A percentile compares a stretch with the other conserved stretches of the same genome.
These are phyloP conservation scores for Oryzias melastigma DNA, from an alignment of 2,113 vertebrate genomes.

Conservation along the genomic window DNA sequence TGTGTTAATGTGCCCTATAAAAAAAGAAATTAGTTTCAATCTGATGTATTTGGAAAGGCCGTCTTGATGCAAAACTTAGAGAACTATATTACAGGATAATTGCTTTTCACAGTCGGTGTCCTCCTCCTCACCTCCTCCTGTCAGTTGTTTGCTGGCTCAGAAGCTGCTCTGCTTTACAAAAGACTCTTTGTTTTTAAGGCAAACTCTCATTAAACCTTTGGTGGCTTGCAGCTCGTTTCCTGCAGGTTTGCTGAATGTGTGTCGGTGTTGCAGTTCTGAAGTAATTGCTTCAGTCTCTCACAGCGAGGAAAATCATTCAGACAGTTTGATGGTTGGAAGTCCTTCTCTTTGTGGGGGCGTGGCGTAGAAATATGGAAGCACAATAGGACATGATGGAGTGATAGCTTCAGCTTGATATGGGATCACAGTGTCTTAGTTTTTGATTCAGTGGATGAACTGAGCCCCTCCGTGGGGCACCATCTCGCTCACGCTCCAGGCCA, in stretches of 20 bases:
- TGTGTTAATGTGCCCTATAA: not conserved
- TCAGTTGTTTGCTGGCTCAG: slow-evolving; percentile 44
- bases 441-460: slow-evolving; percentile 80
- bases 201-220: slow-evolving; percentile 52
- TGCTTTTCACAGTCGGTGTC: slow-evolving; percentile 12
- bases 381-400: slow-evolving; percentile 1
- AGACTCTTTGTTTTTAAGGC: slow-evolving; percentile 35
- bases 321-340: slow-evolving; percentile 8
- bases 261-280: slow-evolving; percentile 25
- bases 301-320: slow-evolving; percentile 23
- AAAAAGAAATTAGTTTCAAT: slow-evolving; percentile 2
- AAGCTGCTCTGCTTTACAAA: slow-evolving; percentile 34
- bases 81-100: slow-evolving; percentile 6
- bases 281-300: slow-evolving; percentile 47
- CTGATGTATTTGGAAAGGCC: slow-evolving; percentile 8
- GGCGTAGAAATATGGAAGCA: not conserved
- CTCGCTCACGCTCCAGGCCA: slow-evolving; percentile 93
- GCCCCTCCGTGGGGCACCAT: slow-evolving; percentile 87
- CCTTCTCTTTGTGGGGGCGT: not conserved
- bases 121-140: slow-evolving; percentile 20
- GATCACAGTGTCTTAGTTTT: slow-evolving; percentile 17
- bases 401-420: slow-evolving; percentile 26
- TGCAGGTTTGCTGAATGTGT: slow-evolving; percentile 10
- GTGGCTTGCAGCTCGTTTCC: slow-evolving; percentile 25
- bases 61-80: slow-evolving; percentile 9